phyloP scores from a whole-genome alignment of 1,140 invertebrate genomes.

The Spodoptera frugiperda region DNA sequence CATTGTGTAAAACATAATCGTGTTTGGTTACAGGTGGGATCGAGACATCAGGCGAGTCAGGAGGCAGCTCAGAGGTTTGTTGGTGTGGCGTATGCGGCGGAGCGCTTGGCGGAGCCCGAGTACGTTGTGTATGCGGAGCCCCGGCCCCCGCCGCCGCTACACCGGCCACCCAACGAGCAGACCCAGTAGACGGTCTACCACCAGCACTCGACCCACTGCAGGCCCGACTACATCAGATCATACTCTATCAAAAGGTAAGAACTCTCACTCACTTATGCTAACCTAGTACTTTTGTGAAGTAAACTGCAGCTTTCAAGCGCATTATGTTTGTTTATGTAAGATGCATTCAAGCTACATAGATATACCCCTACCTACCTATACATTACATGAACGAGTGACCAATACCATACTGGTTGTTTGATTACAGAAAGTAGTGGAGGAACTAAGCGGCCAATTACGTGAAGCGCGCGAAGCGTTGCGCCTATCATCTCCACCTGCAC shows the following conservation, averaged over 20 bases:
- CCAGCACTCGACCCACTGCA: constrained; percentile 92
- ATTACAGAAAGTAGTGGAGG: constrained; percentile 76
- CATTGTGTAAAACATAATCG: not conserved
- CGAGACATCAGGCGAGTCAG: constrained; percentile 52
- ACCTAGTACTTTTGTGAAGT: not conserved
- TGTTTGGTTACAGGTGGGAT: constrained; percentile 46
- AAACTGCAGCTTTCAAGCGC: not conserved
- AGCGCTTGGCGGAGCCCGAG: constrained; percentile 49
- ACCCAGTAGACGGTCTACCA: constrained; percentile 92
- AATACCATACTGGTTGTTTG: constrained; percentile 33
- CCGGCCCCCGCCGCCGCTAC: constrained; percentile 27
- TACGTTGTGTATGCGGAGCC: constrained; percentile 60
- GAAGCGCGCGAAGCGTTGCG: constrained; percentile 69
- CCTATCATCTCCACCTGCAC: constrained; percentile 51
- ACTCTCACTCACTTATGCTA: not conserved
- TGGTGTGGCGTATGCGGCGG: constrained; percentile 60
- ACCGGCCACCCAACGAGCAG: constrained; percentile 50
- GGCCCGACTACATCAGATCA: constrained; percentile 92
- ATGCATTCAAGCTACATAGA: not conserved
- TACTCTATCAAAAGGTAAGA: constrained; percentile 91
- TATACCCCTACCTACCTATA: no score
- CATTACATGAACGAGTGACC: not conserved
- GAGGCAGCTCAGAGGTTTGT: constrained; percentile 52
- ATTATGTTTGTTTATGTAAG: no score
- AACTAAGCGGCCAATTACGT: constrained; percentile 68